Evolutionary conservation across 2,113 vertebrate genomes (phyloP), one percentile per base, ranked within the genome.

Genomic region (Microtus richardsoni): DNA sequence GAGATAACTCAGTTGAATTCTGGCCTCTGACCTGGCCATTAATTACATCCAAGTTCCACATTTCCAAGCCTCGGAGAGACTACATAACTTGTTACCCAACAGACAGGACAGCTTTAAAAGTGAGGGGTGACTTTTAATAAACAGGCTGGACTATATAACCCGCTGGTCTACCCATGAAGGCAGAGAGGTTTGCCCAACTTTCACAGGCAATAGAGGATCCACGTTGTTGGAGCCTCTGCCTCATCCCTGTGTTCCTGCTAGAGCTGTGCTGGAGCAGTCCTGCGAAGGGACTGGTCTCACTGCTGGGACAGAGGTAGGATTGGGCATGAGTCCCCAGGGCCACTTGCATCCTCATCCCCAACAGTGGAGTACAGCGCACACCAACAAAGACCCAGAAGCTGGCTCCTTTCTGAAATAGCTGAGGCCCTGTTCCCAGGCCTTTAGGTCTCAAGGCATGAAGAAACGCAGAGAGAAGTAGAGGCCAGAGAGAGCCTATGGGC

Each of bases 31-130:
- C 2, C 17, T 21, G 64, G 28, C 6, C 58, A 0, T 6, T 5
- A 17, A 0, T 6, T 5, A 17, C 1, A 8, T 8, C 68, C 30
- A 30, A 26, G 26, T 26, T 41, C 49, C 22, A 14, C 1, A 1
- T 62, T 30, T 49, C 36, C 13, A 13, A 60, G 7, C 12, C 3
- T 52, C 11, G 2, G 0, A 36, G 58, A 82, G 36, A 26, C 7
- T 4, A 0, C 0, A 0, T 4, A 1, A 36, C 12, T 52, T 11
- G 7, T 30, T 73, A 4, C 0, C 41, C n/a, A 47, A 47, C 17
- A 47, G 62, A 85, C 28, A 66, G 44, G 30, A 68, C 60, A 47
- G 4, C 30, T 64, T 4, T 4, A 54, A 12, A 54, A 39, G 75
- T 28, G 41, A n/a, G 33, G 44, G 13, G 30, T 7, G 7, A 52